phyloP scores from a whole-genome alignment of 92 coral and sea anemone species.

The Epizoanthus rinbou region DNA sequence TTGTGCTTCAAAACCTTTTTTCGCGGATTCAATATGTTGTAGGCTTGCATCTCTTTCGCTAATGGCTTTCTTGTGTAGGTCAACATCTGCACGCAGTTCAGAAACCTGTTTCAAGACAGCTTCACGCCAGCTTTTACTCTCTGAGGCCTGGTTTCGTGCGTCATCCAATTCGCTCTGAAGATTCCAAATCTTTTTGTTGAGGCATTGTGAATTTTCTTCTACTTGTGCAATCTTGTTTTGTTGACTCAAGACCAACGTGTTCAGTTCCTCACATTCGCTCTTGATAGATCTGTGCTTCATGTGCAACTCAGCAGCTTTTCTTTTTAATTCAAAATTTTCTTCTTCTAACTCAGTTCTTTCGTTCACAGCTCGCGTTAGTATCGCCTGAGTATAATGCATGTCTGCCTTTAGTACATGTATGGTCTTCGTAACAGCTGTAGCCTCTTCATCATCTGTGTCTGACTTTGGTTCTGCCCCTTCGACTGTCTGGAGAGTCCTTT shows the following conservation, averaged over 20 bases:
- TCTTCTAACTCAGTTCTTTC: conserved; percentile 26
- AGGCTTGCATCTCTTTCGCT: neutral
- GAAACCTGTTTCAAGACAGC: conserved; percentile 7
- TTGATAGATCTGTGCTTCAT: conserved; percentile 1
- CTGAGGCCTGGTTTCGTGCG: neutral
- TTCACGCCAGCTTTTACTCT: neutral
- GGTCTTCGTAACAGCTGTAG: neutral
- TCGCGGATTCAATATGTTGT: neutral
- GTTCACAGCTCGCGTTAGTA: neutral
- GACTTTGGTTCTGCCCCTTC: neutral
- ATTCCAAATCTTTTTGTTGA: neutral
- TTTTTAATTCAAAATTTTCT: neutral
- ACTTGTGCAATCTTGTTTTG: conserved; percentile 14
- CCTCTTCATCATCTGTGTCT: neutral
- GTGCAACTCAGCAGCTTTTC: conserved; percentile 18
- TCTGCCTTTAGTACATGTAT: neutral
- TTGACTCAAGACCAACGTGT: neutral
- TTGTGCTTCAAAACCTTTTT: neutral
- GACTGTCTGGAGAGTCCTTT: neutral
- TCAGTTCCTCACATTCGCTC: conserved; percentile 20
- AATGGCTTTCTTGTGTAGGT: conserved; percentile 6
- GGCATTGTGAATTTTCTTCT: neutral
- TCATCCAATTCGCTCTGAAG: conserved; percentile 8
- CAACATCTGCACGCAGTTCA: conserved; percentile 1
- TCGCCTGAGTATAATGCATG: neutral